Conservation (phyloP, 2,113 vertebrate genomes). For the Cinclus mexicanus region DNA sequence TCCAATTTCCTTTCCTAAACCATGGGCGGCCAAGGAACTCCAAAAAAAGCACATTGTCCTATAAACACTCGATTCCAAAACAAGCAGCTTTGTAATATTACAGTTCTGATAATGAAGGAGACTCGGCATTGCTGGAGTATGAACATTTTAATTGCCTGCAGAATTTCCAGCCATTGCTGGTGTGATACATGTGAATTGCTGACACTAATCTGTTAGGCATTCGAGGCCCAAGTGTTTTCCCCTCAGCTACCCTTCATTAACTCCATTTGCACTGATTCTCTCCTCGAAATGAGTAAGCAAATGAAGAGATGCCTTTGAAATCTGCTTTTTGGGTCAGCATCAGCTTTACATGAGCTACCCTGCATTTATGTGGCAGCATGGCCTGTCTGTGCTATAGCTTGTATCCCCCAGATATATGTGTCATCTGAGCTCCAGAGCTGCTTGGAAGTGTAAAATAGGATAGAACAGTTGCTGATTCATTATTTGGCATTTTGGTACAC, state of each 20-base stretch:
- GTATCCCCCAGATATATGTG: slow-evolving; percentile 9
- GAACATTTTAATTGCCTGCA: slow-evolving; percentile 10
- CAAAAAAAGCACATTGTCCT: neutral
- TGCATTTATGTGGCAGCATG: slow-evolving; percentile 30
- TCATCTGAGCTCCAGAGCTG: neutral
- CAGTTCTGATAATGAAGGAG: neutral
- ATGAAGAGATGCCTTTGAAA: neutral
- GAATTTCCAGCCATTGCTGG: neutral
- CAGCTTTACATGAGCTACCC: neutral
- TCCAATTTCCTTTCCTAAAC: neutral
- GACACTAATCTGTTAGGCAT: slow-evolving; percentile 1
- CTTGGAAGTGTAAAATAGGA: neutral
- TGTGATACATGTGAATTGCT: neutral
- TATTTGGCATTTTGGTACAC: neutral
- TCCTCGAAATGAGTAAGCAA: slow-evolving; percentile 48
- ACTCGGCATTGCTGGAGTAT: neutral
- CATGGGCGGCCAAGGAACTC: neutral
- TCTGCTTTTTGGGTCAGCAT: slow-evolving; percentile 19
- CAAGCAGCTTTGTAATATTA: neutral
- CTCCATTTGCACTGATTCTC: slow-evolving; percentile 23
- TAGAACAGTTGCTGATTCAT: neutral
- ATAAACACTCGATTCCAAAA: neutral
- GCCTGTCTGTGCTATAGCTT: neutral
- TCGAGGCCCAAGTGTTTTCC: neutral
- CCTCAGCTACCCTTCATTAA: slow-evolving; percentile 17